Evolutionary conservation across 2,888 invertebrate species (phyloP).

Genomic region (Heliconius aoede): DNA sequence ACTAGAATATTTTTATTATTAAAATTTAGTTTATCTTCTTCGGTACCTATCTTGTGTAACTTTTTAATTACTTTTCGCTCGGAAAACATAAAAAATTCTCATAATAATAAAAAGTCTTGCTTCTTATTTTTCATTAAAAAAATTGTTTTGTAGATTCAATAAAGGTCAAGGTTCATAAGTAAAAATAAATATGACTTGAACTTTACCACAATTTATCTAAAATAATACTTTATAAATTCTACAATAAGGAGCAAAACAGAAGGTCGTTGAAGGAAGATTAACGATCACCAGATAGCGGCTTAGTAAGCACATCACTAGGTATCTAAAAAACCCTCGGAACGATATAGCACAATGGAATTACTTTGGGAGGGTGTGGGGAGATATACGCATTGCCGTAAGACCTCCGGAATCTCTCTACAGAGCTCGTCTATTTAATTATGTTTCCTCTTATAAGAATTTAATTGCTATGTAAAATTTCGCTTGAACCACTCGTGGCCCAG

Average conservation of each 20-base stretch:
- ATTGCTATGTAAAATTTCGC: background rate
- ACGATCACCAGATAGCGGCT: slow-evolving; percentile 25
- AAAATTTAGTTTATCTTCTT: too few species aligned
- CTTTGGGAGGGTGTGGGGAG: slow-evolving; percentile 1
- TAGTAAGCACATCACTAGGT: slow-evolving; percentile 10
- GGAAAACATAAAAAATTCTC: too few species aligned
- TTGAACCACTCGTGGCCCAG: too few species aligned
- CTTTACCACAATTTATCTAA: too few species aligned
- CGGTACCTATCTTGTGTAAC: too few species aligned
- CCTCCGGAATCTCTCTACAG: background rate
- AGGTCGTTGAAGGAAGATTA: slow-evolving; percentile 37
- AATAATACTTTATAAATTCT: slow-evolving; percentile 19
- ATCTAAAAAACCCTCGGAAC: slow-evolving; percentile 18
- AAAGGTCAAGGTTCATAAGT: background rate
- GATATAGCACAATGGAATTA: slow-evolving; percentile 30
- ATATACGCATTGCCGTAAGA: slow-evolving; percentile 8
- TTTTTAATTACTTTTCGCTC: too few species aligned
- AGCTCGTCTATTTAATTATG: slow-evolving; percentile 4
- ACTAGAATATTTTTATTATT: too few species aligned
- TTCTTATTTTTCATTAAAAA: too few species aligned
- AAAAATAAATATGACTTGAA: too few species aligned
- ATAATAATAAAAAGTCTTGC: too few species aligned
- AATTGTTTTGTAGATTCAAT: background rate
- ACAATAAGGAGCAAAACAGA: slow-evolving; percentile 32
- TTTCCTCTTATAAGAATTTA: background rate